Evolutionary conservation across 2,888 invertebrate species (phyloP).

Genomic region (Trileptium ribeirensis): DNA sequence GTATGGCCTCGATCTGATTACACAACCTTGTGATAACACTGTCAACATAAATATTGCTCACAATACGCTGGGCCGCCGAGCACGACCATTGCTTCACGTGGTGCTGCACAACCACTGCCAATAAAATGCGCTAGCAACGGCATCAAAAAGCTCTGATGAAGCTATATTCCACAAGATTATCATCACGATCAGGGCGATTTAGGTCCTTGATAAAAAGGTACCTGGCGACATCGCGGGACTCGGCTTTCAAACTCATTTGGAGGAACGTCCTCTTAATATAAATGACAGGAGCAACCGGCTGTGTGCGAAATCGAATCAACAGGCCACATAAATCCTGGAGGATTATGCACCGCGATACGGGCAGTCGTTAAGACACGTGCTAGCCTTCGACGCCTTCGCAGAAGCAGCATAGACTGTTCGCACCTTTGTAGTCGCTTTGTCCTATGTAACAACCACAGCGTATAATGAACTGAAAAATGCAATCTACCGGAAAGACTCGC

Average conservation of each 20-base stretch:
- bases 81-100: constrained; percentile 12
- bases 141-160: constrained; percentile 37
- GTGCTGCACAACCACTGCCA: constrained; percentile 28
- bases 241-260: constrained; percentile 27
- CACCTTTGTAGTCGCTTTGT: constrained; percentile 34
- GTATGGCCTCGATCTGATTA: background rate
- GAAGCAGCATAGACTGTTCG: constrained; percentile 40
- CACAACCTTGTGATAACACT: background rate
- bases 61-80: background rate
- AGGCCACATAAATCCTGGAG: constrained; percentile 25
- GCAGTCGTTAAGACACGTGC: constrained; percentile 32
- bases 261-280: constrained; percentile 29
- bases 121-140: constrained; percentile 30
- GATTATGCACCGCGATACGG: constrained; percentile 31
- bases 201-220: background rate
- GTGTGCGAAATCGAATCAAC: constrained; percentile 28
- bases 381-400: constrained; percentile 13
- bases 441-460: constrained; percentile 28
- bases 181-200: background rate
- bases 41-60: background rate
- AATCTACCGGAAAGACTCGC: background rate
- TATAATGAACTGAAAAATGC: constrained; percentile 25
- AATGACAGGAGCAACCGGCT: constrained; percentile 22
- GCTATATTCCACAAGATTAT: constrained; percentile 32
- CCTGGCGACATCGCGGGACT: constrained; percentile 28